Evolutionary conservation across 2,888 invertebrate species (phyloP).

Genomic region (Oxyteleia sp.): DNA sequence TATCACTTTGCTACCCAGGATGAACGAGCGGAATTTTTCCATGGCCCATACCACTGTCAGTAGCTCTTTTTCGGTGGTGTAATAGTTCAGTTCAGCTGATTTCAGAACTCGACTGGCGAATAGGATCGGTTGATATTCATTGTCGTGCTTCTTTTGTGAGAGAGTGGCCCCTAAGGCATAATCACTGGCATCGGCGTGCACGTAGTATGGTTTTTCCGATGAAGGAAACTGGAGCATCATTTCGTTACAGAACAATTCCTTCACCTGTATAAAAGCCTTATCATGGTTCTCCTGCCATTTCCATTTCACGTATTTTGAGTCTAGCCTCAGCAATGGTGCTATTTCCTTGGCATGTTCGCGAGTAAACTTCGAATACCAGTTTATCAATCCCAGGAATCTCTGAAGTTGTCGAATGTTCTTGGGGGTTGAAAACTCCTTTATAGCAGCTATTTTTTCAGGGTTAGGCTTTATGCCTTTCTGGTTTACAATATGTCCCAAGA

Average conservation of each 20-base stretch:
- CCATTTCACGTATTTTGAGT: slow-evolving; percentile 43
- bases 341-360: not conserved
- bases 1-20: slow-evolving; percentile 69
- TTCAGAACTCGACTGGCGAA: slow-evolving; percentile 75
- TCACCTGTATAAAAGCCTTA: slow-evolving; percentile 30
- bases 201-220: slow-evolving; percentile 25
- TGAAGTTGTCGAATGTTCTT: not conserved
- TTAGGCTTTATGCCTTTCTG: not conserved
- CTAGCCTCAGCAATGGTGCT: slow-evolving; percentile 36
- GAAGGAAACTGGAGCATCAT: slow-evolving; percentile 13
- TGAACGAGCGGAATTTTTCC: slow-evolving; percentile 76
- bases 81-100: slow-evolving; percentile 72
- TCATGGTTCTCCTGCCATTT: slow-evolving; percentile 42
- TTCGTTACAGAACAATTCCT: slow-evolving; percentile 13
- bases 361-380: not conserved
- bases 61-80: slow-evolving; percentile 77
- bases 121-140: slow-evolving; percentile 53
- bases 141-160: slow-evolving; percentile 28
- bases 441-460: not conserved
- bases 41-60: slow-evolving; percentile 76
- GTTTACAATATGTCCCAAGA: not conserved
- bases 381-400: not conserved
- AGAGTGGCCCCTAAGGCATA: slow-evolving; percentile 48
- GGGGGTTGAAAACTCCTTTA: not conserved
- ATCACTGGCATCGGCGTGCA: slow-evolving; percentile 56